Base-by-base conservation (phyloP, 2,797 vertebrate species). In the Setipinna tenuifilis region DNA sequence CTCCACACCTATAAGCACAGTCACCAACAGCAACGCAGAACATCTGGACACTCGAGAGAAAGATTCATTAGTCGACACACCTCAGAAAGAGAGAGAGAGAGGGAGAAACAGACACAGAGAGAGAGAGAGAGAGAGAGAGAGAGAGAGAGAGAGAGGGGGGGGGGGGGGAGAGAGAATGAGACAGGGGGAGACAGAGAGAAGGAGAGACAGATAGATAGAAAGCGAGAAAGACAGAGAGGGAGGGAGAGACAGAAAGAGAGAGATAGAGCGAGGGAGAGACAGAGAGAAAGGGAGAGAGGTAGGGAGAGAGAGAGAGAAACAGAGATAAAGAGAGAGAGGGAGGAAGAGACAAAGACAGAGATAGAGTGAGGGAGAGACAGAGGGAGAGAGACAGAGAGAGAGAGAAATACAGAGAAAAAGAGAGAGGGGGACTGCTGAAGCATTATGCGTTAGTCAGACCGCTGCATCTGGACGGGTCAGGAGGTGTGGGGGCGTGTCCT, bases 401-500 rank as follows among this genome's bases (percentile, higher is more conserved):
- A 80, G 75, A 41, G 12, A 25, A 17, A 9, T 83, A 19, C 16
- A 82, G 16, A 61, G 35, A 5, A 3, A 71, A 21, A 1, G 9
- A n/a, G 12, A 50, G 48, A 50, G 12, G 48, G 16, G n/a, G 19
- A 58, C n/a, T n/a, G n/a, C 5, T 16, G 6, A 25, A 35, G 59
- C 19, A 25, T n/a, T n/a, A n/a, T n/a, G n/a, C n/a, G n/a, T n/a
- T n/a, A n/a, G n/a, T n/a, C n/a, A n/a, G n/a, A n/a, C n/a, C n/a
- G n/a, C n/a, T n/a, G n/a, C n/a, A n/a, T n/a, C n/a, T n/a, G n/a
- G n/a, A n/a, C n/a, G n/a, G n/a, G 57, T 23, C 9, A 62, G 19
- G 7, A 62, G 59, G n/a, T 25, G n/a, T 23, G n/a, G 61, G 2
- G 61, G 28, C n/a, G n/a, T n/a, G 65, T 14, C 14, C 90, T 95